phyloP scores from a whole-genome alignment of 2,797 vertebrate species.

The Geotria australis region DNA sequence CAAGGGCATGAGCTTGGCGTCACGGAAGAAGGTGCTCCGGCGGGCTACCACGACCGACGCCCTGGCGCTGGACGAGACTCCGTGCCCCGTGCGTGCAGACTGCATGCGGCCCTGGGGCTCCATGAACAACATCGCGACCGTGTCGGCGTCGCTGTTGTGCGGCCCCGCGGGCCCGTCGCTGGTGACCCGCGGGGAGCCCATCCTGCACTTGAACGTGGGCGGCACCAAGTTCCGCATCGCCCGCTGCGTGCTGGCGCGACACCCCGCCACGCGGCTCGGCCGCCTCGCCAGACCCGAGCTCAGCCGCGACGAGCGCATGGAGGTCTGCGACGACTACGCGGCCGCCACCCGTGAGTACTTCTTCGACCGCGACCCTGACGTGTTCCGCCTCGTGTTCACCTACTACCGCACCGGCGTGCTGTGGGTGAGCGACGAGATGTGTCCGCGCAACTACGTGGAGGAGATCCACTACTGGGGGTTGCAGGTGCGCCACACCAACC shows the following conservation, averaged over 20 bases:
- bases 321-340: constrained; percentile 50
- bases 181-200: no score
- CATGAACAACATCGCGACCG: no score
- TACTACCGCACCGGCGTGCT: constrained; percentile 46
- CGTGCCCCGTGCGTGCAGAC: no score
- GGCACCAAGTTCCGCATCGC: constrained; percentile 37
- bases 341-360: constrained; percentile 44
- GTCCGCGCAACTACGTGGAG: constrained; percentile 42
- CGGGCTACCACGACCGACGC: no score
- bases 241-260: constrained; percentile 14
- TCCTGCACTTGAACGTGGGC: constrained; percentile 35
- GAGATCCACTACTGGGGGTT: constrained; percentile 57
- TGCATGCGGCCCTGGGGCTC: no score
- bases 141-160: no score
- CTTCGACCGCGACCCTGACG: constrained; percentile 44
- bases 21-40: no score
- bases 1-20: no score
- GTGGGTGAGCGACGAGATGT: constrained; percentile 52
- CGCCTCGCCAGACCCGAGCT: constrained; percentile 29
- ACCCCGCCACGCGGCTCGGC: constrained; percentile 37
- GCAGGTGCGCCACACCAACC: constrained; percentile 27
- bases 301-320: constrained; percentile 13
- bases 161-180: no score
- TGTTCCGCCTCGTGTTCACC: constrained; percentile 53
- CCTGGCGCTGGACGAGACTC: no score